Conservation (phyloP, 1,140 invertebrate genomes). For the Hydropsyche tenuis region DNA sequence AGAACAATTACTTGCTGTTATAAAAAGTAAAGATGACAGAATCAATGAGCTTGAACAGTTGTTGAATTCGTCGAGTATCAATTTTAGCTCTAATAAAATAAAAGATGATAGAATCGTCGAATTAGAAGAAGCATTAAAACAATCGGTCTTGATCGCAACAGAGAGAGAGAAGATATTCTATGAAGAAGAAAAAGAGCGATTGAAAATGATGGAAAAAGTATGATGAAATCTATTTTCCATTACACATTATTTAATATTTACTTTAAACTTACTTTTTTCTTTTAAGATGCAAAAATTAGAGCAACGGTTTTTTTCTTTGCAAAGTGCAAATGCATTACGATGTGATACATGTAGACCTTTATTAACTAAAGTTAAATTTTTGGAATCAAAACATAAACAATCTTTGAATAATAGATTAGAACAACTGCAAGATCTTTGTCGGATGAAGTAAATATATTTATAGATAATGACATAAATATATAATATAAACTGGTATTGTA, state of each 20-base stretch:
- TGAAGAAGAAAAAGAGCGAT: constrained; percentile 66
- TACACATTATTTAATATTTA: no score
- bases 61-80: constrained; percentile 53
- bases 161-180: constrained; percentile 70
- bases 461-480: not conserved
- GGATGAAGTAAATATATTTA: constrained; percentile 71
- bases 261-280: constrained; percentile 17
- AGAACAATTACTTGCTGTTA: constrained; percentile 61
- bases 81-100: constrained; percentile 53
- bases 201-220: constrained; percentile 70
- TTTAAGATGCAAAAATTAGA: constrained; percentile 76
- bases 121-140: constrained; percentile 78
- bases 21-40: constrained; percentile 64
- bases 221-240: not conserved
- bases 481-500: not conserved
- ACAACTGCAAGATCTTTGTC: constrained; percentile 76
- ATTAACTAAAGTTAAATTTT: constrained; percentile 64
- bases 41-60: constrained; percentile 62
- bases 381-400: constrained; percentile 65
- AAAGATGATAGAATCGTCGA: constrained; percentile 72
- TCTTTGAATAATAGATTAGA: constrained; percentile 69
- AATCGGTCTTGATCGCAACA: constrained; percentile 69
- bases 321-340: constrained; percentile 69
- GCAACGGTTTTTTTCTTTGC: constrained; percentile 70
- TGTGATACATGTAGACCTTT: constrained; percentile 72